Evolutionary conservation across 53 echinoderm and acorn worm species (phyloP).

Genomic region (Luidia sarsii): DNA sequence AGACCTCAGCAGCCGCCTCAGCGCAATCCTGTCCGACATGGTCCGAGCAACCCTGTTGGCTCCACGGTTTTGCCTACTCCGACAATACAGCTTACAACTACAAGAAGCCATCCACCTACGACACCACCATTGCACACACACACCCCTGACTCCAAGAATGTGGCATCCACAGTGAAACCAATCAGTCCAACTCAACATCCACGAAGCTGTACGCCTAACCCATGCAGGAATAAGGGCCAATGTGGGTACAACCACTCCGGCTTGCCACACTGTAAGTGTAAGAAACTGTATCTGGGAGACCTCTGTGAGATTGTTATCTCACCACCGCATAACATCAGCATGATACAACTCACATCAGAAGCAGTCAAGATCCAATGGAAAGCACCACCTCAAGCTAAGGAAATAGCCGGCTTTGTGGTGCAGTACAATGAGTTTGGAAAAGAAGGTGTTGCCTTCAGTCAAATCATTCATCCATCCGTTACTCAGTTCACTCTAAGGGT

Average conservation of each 20-base stretch:
- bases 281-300: conserved; percentile 68
- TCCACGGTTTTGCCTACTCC: too few species aligned
- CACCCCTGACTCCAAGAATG: too few species aligned
- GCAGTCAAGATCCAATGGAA: conserved; percentile 63
- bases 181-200: background rate
- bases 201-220: conserved; percentile 57
- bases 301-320: conserved; percentile 62
- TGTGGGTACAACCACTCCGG: conserved; percentile 44
- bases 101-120: background rate
- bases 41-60: too few species aligned
- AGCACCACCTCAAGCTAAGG: conserved; percentile 32
- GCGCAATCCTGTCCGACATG: background rate
- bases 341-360: conserved; percentile 22
- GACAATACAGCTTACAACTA: too few species aligned
- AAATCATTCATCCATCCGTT: conserved; percentile 65
- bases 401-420: conserved; percentile 68
- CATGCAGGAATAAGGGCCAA: conserved; percentile 75
- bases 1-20: background rate
- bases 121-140: background rate
- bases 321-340: conserved; percentile 76
- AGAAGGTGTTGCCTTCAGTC: conserved; percentile 20
- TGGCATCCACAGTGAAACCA: background rate
- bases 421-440: conserved; percentile 77
- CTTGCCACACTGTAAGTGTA: conserved; percentile 62
- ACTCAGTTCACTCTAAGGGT: conserved; percentile 66